Base-by-base conservation (phyloP, 2,888 invertebrate genomes). In the Watsonalla binaria region DNA sequence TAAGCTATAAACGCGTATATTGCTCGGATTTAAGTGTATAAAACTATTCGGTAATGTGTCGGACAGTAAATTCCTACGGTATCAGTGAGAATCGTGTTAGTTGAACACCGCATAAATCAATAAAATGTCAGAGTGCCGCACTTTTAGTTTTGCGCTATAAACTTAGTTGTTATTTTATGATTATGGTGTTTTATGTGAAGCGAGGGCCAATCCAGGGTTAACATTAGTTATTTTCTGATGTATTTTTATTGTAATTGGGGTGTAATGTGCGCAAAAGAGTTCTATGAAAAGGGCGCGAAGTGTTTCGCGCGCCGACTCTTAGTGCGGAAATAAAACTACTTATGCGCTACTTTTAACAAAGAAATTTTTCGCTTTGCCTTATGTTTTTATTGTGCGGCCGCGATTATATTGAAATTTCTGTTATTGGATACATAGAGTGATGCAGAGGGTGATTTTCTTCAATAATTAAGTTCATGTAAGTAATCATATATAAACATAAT, bases 221-320 rank as follows among this genome's bases (percentile, higher is more conserved):
- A 42, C 11, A 11, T 11, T 11, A 11, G 42, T 11, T 11, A 42
- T 11, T 11, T 42, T 42, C 11, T 42, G 11, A 42, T 42, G 42
- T 42, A 42, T 42, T 42, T 42, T 42, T 11, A 11, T 11, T 42
- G 11, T 11, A 11, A 11, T 42, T 11, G 11, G 11, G 11, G 11
- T 42, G 42, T 42, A 11, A 42, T 42, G 42, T 42, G 9, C 11
- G 42, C 11, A 76, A 81, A 80, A 77, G 62, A 68, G 61, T 61
- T 62, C 54, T 66, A 65, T 63, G 67, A 86, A 90, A 89, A 90
- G 86, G 90, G 90, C 90, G 90, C 89, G 86, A 90, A 90, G 72
- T 61, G 61, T 60, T 68, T 62, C 68, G 49, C 71, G 78, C 78
- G 78, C 72, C 66, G 66, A 66, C 59, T 62, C 65, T 62, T 66